These are phyloP conservation scores for Rhadina sibilatrix DNA, from an alignment of 2,113 vertebrate species.

Conservation along the genomic window DNA sequence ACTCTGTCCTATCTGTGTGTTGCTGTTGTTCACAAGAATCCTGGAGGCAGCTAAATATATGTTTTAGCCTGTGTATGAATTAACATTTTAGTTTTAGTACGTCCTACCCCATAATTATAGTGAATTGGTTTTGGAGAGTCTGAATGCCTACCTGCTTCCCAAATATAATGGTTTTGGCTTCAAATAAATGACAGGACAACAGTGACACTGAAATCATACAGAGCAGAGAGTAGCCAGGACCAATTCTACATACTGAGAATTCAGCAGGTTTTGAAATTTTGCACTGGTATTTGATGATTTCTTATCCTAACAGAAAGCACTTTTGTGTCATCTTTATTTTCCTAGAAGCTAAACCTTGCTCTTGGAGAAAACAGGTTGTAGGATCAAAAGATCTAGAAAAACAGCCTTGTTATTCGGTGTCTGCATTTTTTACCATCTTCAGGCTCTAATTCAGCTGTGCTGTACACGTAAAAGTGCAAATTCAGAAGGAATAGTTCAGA, in stretches of 20 bases:
- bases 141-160: background rate
- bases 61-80: background rate
- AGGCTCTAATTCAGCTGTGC: background rate
- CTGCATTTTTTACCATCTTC: background rate
- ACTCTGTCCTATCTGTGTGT: background rate
- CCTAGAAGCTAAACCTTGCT: background rate
- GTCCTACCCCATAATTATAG: background rate
- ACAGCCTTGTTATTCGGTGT: background rate
- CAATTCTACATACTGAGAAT: background rate
- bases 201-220: background rate
- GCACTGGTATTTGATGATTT: background rate
- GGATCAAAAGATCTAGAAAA: constrained; percentile 4
- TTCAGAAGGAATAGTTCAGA: background rate
- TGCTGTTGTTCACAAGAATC: background rate
- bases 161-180: background rate
- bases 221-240: background rate
- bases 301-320: background rate
- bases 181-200: background rate
- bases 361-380: background rate
- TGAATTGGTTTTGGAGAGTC: background rate
- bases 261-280: background rate
- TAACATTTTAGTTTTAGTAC: constrained; percentile 3
- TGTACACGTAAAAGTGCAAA: background rate
- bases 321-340: background rate
- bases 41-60: background rate